Evolutionary conservation across 2,888 invertebrate genomes (phyloP), one percentile per base, ranked within the genome.

Genomic region (Prenolepis imparis): DNA sequence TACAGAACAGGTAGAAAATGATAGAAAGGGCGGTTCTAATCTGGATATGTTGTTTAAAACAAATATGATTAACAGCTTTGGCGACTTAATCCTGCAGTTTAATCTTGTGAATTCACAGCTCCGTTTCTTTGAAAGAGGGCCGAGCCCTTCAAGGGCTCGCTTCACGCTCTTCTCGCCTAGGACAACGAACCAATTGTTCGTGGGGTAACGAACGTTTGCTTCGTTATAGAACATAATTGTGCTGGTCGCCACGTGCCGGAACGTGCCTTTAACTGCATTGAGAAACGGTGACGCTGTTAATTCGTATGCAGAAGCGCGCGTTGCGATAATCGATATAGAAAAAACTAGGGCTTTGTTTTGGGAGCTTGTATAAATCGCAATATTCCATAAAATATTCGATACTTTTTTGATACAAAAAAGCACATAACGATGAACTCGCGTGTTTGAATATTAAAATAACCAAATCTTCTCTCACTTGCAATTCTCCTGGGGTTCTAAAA

Each of bases 171-270:
- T 81, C 24, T 78, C 81, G 28, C 73, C 82, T 66, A 48, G 85
- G 73, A 90, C 90, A 90, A 90, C 88, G 80, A 75, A 72, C 78
- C 82, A 85, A 90, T 90, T 86, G 90, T 89, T 82, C 82, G 55
- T 36, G 48, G 84, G 82, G 86, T 91, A 91, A 91, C 90, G 89
- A 91, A 87, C 90, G 80, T 87, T 87, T 85, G 89, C 91, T 89
- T 91, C 91, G 87, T 91, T 91, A 90, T 82, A 82, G 84, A 82
- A 86, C 72, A 89, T 87, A 84, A 87, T 88, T 82, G 85, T 84
- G 74, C 84, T 81, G 84, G 80, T 84, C 73, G 90, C 85, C 91
- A 91, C 91, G 91, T 91, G 91, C 85, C 91, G 84, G 87, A 85
- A 84, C 87, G 84, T 88, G 84, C 83, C 81, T 82, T 70, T 24